Percentiles rank a stretch among this genome's conserved stretches.
These are phyloP conservation scores for Phasia obesa DNA, from an alignment of 2,888 invertebrate species.

Conservation along the genomic window DNA sequence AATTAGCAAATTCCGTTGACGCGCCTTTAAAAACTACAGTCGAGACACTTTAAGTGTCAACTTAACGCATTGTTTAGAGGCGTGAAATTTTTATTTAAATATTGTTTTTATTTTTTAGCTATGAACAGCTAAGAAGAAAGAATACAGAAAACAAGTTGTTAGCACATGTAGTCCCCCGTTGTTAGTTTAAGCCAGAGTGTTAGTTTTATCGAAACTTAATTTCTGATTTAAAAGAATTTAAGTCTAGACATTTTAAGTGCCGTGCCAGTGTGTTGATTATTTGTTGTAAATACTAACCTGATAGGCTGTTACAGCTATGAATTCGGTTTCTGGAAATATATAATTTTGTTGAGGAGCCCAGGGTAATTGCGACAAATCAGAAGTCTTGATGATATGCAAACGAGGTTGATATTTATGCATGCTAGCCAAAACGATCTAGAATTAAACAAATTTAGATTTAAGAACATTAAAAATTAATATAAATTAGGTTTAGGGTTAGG, in stretches of 20 bases:
- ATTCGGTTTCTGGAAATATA: constrained; percentile 91
- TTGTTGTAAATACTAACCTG: constrained; percentile 85
- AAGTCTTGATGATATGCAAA: constrained; percentile 91
- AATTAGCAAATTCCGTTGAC: constrained; percentile 62
- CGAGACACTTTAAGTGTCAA: constrained; percentile 64
- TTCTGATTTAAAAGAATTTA: not conserved
- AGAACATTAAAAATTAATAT: constrained; percentile 43
- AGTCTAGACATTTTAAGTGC: constrained; percentile 68
- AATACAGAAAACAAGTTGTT: constrained; percentile 20
- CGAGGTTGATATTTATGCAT: constrained; percentile 99
- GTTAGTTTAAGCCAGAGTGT: constrained; percentile 50
- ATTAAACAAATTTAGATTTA: too few species aligned
- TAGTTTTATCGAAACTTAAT: constrained; percentile 52
- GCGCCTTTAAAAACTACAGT: constrained; percentile 58
- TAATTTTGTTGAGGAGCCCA: constrained; percentile 88
- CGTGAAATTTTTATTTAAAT: constrained; percentile 74
- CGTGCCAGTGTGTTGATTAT: constrained; percentile 38
- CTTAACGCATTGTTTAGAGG: constrained; percentile 46
- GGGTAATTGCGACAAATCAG: constrained; percentile 87
- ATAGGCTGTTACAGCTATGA: constrained; percentile 98
- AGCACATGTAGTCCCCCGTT: constrained; percentile 38
- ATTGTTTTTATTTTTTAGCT: constrained; percentile 43
- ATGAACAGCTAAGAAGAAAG: not conserved
- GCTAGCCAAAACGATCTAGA: constrained; percentile 93
- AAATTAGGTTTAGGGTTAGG: not conserved